Evolutionary conservation across 2,888 invertebrate genomes (phyloP), one percentile per base, ranked within the genome.

Genomic region (Nineta flava): DNA sequence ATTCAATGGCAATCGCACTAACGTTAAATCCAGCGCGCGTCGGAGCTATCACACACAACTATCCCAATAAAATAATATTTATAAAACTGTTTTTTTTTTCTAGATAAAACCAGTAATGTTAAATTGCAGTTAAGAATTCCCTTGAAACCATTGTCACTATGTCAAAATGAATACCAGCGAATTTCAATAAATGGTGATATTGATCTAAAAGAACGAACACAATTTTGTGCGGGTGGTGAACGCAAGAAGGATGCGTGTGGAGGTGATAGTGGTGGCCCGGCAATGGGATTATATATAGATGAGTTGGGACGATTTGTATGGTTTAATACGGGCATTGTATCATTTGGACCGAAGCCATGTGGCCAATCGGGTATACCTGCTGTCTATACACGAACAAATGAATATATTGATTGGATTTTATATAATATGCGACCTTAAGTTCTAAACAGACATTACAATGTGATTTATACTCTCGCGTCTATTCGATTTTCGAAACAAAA

Each of bases 381-480:
- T 1, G 76, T 81, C 19, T 81, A 80, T 56, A 78, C 78, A 0
- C 70, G 68, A 55, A 74, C 79, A n/a, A 60, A 66, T 1, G 65
- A 72, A 31, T 79, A 74, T 57, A 62, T 74, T 34, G 68, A 72
- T 3, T 81, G 81, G 81, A 77, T 81, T 13, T 41, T 56, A 15
- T 50, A 49, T 9, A 54, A 40, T 40, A 49, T 55, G 48, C 15
- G 19, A 9, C 32, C 46, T n/a, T 46, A 34, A 46, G 3, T 12
- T 19, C 19, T n/a, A n/a, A n/a, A n/a, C n/a, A 19, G 9, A 9
- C 7, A 10, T 44, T 7, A 16, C 16, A 6, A 16, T 12, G 19
- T 19, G 12, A 19, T 15, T 44, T 44, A 16, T 44, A 10, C 9
- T 44, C 19, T 35, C 35, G 35, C n/a, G 10, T 35, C 10, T 35